These are phyloP conservation scores for Mormoops blainvillei DNA, from an alignment of 2,113 vertebrate genomes.

Conservation along the genomic window DNA sequence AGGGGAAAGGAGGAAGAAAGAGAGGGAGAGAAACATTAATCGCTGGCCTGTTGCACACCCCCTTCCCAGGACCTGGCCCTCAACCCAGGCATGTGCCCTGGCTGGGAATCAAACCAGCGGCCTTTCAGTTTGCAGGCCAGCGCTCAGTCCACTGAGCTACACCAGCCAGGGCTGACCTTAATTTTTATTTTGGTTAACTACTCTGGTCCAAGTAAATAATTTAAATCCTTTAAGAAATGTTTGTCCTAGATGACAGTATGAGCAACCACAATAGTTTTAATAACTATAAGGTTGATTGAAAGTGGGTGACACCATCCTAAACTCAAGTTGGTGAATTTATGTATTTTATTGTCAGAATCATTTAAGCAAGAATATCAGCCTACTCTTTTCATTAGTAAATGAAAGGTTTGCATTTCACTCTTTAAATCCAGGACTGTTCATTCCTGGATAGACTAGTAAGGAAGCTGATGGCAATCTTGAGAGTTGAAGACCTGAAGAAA, in stretches of 20 bases:
- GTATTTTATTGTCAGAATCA: conserved; percentile 11
- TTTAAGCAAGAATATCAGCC: neutral
- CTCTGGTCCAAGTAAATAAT: neutral
- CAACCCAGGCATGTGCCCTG: too few relatives aligned
- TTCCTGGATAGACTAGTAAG: neutral
- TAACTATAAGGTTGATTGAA: neutral
- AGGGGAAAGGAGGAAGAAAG: too few relatives aligned
- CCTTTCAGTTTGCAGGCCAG: too few relatives aligned
- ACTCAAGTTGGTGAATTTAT: neutral
- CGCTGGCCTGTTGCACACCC: too few relatives aligned
- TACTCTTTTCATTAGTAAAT: neutral
- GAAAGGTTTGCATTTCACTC: neutral
- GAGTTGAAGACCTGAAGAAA: neutral
- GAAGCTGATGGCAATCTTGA: neutral
- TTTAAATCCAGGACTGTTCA: neutral
- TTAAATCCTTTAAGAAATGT: neutral
- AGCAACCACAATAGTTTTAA: conserved; percentile 13
- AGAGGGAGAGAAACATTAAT: too few relatives aligned
- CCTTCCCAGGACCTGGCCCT: too few relatives aligned
- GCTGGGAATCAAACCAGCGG: too few relatives aligned
- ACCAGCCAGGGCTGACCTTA: neutral
- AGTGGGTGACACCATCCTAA: neutral
- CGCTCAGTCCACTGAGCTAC: too few relatives aligned
- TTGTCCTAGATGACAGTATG: neutral
- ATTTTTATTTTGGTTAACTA: conserved; percentile 19